Evolutionary conservation across 2,888 invertebrate species (phyloP).

Genomic region (Chalcis sispes): DNA sequence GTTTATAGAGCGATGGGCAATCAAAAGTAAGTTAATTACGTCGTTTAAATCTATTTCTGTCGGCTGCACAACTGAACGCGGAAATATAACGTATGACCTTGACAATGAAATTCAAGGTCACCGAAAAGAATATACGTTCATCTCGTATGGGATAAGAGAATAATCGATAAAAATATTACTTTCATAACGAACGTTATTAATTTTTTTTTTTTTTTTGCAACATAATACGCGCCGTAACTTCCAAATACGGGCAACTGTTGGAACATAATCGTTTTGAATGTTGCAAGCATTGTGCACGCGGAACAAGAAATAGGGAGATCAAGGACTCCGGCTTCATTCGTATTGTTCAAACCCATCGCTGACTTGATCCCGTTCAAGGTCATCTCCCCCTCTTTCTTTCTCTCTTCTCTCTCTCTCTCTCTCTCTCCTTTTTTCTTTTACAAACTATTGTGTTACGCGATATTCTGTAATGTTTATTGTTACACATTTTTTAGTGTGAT

Average conservation of each 20-base stretch:
- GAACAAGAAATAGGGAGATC: slow-evolving; percentile 35
- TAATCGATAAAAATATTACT: too few species aligned
- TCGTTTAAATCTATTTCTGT: too few species aligned
- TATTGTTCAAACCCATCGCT: slow-evolving; percentile 24
- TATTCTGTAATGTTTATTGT: slow-evolving; percentile 3
- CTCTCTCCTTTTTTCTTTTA: background rate
- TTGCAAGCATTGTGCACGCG: slow-evolving; percentile 5
- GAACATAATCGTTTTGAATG: too few species aligned
- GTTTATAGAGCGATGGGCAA: too few species aligned
- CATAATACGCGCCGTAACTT: background rate
- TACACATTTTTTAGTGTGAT: background rate
- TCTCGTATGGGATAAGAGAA: too few species aligned
- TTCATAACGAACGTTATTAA: too few species aligned
- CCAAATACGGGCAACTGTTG: background rate
- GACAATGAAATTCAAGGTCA: background rate
- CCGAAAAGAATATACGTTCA: too few species aligned
- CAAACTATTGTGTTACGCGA: slow-evolving; percentile 1
- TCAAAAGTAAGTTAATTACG: too few species aligned
- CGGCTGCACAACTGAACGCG: background rate
- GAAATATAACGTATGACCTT: background rate
- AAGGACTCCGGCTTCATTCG: slow-evolving; percentile 22
- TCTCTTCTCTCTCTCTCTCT: slow-evolving; percentile 18
- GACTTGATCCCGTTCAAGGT: slow-evolving; percentile 56
- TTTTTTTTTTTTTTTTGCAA: too few species aligned
- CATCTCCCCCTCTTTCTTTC: slow-evolving; percentile 7